Evolutionary conservation across 1,140 invertebrate genomes (phyloP), one percentile per base, ranked within the genome.

Genomic region (Drosophila setifemur): DNA sequence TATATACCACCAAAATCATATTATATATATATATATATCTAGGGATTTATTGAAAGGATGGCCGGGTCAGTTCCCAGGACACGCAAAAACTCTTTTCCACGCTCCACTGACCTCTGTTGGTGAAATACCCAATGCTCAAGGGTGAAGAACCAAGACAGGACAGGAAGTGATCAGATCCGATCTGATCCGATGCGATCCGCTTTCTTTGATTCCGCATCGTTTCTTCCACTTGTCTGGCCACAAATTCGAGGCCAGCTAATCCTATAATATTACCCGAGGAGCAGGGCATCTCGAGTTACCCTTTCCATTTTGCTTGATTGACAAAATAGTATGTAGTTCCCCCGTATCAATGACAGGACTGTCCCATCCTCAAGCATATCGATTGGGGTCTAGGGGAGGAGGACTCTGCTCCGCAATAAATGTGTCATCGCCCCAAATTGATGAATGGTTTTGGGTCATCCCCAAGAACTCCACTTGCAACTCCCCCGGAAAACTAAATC

Each of bases 211-310:
- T 44, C 31, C 49, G 49, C 49, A 64, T 66, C 54, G 50, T 31
- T 83, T 81, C 52, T 83, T 81, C 52, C 75, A 81, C 81, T 86
- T 86, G 72, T 68, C 85, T 81, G 76, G 63, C 75, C 81, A 73
- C 81, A 86, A 73, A 73, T 76, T 79, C 45, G 57, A 78, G 73
- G 63, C 54, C 25, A 55, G 81, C 79, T 85, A 79, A 85, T 79
- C 70, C 57, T 74, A 67, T 86, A 79, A 79, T 79, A 74, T 85
- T 70, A 43, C 35, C 40, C n/a, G n/a, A n/a, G n/a, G n/a, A n/a
- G 18, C 26, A 14, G 14, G 11, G 2, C 25, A 66, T 31, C 73
- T 83, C 79, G 35, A 61, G 50, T 83, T 83, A 74, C 81, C 12
- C 47, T 69, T n/a, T n/a, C n/a, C n/a, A n/a, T n/a, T n/a, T n/a